Evolutionary conservation across 2,113 vertebrate genomes (phyloP).

Genomic region (Heteronetta atricapilla): DNA sequence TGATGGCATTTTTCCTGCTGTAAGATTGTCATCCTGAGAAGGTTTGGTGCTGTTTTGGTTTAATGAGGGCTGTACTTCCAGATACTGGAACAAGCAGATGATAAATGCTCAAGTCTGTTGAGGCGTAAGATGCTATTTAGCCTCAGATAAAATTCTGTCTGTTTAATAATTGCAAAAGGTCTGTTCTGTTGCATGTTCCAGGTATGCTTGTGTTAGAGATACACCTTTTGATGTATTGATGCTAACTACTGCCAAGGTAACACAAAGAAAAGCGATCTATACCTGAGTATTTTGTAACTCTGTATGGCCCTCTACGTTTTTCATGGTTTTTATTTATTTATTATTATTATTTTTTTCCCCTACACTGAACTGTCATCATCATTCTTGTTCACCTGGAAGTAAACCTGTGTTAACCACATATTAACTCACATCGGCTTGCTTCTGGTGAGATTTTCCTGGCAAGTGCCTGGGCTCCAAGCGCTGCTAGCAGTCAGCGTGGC

Average conservation of each 20-base stretch:
- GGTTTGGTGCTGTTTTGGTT: not conserved
- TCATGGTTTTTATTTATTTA: no score
- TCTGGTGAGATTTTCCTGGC: no score
- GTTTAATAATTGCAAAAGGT: constrained; percentile 18
- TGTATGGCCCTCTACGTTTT: not conserved
- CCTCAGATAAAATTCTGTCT: constrained; percentile 31
- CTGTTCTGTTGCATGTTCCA: constrained; percentile 15
- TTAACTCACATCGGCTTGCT: no score
- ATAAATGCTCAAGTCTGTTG: constrained; percentile 45
- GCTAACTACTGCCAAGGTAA: not conserved
- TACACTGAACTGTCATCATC: not conserved
- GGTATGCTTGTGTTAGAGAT: constrained; percentile 27
- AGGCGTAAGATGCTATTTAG: constrained; percentile 45
- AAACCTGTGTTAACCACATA: not conserved
- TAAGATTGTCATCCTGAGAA: not conserved
- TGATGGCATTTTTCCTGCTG: not conserved
- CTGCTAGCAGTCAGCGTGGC: not conserved
- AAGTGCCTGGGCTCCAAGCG: not conserved
- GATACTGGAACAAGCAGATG: constrained; percentile 1
- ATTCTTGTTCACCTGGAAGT: not conserved
- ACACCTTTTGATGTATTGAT: not conserved
- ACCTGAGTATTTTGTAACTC: not conserved
- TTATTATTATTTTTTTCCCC: not conserved
- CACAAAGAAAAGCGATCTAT: not conserved
- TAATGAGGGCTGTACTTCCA: not conserved